Conservation (phyloP, 2,113 vertebrate genomes). For the Noctilio leporinus region DNA sequence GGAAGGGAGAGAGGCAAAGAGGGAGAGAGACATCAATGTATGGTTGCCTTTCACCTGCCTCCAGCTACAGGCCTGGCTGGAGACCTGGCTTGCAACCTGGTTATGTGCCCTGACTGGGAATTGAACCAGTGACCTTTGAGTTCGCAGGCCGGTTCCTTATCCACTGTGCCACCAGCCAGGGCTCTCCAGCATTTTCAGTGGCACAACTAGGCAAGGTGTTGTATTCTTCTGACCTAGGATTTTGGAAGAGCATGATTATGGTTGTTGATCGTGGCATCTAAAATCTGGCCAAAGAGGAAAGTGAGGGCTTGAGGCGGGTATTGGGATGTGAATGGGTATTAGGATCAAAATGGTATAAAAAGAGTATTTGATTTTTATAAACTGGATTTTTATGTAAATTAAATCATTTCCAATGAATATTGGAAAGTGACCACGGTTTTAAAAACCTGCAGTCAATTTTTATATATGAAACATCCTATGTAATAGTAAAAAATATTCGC, state of each 20-base stretch:
- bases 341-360: background rate
- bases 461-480: background rate
- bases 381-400: slow-evolving; percentile 14
- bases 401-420: background rate
- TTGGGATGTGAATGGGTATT: background rate
- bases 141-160: no score
- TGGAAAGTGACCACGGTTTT: background rate
- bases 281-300: background rate
- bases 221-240: background rate
- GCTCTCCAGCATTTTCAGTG: background rate
- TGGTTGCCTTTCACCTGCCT: no score
- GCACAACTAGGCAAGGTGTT: background rate
- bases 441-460: background rate
- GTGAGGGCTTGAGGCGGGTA: background rate
- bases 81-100: no score
- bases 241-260: background rate
- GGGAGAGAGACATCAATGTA: no score
- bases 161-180: no score
- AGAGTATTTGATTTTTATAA: background rate
- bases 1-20: no score
- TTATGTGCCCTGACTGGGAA: no score
- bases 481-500: background rate
- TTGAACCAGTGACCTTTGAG: no score
- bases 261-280: background rate
- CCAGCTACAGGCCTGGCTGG: no score